Base-by-base conservation (phyloP, 2,888 invertebrate genomes). In the Andrena bicolor region DNA sequence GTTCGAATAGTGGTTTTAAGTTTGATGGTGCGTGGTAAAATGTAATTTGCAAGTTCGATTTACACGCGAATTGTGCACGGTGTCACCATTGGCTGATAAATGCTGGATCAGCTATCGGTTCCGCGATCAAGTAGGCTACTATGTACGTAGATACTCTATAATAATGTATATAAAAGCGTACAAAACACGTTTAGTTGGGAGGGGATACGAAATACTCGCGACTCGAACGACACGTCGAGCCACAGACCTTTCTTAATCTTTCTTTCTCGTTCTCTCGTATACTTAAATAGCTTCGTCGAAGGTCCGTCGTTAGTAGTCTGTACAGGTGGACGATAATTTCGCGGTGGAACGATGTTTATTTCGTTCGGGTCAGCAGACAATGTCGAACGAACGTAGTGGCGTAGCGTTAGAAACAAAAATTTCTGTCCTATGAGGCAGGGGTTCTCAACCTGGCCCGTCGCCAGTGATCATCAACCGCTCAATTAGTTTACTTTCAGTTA, bases 131-230 rank as follows among this genome's bases (percentile, higher is more conserved):
- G 68, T 78, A 64, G 64, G 63, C 64, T 82, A 69, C 35, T 79
- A 82, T 56, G 58, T 72, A 72, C 72, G 53, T 69, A 72, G 64
- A 75, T 78, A 77, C 69, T 41, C 41, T 77, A 83, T 56, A 63
- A 63, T 82, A 74, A 80, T 58, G 75, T 76, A 75, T 79, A 83
- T 83, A 84, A 86, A 86, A 86, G 77, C 82, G 80, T 82, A 82
- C 48, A 86, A 86, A 82, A 80, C 76, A 83, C 74, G 64, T 80
- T 74, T 77, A 28, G 28, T 13, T 35, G 49, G 66, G 32, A 30
- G 35, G 63, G 61, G 23, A 68, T 51, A 74, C 73, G 70, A 73
- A 82, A 76, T 74, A 65, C 26, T 71, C 30, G 5, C n/a, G 48
- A 41, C 41, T 64, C 64, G 73, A 76, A 64, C 23, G 51, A 76